Percentiles rank a stretch among this genome's conserved stretches.
Conservation (phyloP, 1,140 invertebrate genomes). For the Bombus terrestris region DNA sequence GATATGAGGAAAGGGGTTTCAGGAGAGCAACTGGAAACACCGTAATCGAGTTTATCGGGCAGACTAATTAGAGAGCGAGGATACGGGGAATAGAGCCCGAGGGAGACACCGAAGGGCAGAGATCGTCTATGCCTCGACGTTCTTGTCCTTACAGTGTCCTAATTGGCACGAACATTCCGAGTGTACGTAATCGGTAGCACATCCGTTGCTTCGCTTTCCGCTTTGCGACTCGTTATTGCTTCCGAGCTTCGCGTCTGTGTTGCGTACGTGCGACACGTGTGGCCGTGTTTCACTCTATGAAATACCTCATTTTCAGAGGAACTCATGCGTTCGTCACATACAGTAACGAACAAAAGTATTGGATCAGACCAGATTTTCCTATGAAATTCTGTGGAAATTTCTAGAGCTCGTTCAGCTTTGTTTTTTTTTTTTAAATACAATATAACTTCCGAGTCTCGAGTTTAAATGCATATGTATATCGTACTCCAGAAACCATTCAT, state of each 20-base stretch:
- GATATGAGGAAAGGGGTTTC: slow-evolving; percentile 36
- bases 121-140: slow-evolving; percentile 58
- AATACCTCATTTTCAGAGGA: not conserved
- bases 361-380: too few relatives aligned
- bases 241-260: not conserved
- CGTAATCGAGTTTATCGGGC: slow-evolving; percentile 72
- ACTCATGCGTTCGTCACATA: too few relatives aligned
- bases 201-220: slow-evolving; percentile 27
- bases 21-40: slow-evolving; percentile 40
- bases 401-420: too few relatives aligned
- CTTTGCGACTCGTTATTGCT: slow-evolving; percentile 12
- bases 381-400: too few relatives aligned
- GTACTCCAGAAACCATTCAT: too few relatives aligned
- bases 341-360: too few relatives aligned
- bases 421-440: too few relatives aligned
- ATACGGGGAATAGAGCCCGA: slow-evolving; percentile 62
- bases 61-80: slow-evolving; percentile 73
- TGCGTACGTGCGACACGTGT: too few relatives aligned
- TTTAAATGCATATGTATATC: too few relatives aligned
- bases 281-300: too few relatives aligned
- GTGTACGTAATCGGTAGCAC: slow-evolving; percentile 26
- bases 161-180: slow-evolving; percentile 58
- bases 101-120: slow-evolving; percentile 62
- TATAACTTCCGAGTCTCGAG: too few relatives aligned
- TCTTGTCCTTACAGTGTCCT: slow-evolving; percentile 60